A percentile compares a stretch with the other conserved stretches of the same genome.
These are phyloP conservation scores for Grantiella picta DNA, from an alignment of 2,113 vertebrate species.

Conservation along the genomic window DNA sequence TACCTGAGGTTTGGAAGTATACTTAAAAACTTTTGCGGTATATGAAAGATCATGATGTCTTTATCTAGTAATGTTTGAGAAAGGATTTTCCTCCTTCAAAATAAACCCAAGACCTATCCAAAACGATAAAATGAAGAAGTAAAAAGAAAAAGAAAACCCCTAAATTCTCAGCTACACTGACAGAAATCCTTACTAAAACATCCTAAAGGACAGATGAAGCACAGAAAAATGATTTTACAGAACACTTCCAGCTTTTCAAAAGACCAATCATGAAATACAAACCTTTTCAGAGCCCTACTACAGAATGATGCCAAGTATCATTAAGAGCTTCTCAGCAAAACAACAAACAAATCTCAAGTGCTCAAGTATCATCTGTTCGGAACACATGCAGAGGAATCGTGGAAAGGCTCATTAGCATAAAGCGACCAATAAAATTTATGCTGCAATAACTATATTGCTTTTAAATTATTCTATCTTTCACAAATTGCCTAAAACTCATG, in stretches of 20 bases:
- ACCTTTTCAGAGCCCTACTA: background rate
- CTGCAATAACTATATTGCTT: constrained; percentile 50
- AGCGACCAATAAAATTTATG: constrained; percentile 27
- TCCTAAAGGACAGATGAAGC: background rate
- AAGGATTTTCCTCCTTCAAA: background rate
- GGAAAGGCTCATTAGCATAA: constrained; percentile 36
- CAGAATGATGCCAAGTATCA: background rate
- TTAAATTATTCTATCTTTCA: constrained; percentile 60
- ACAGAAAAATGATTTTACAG: background rate
- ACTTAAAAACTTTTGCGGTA: background rate
- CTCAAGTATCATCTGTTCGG: constrained; percentile 16
- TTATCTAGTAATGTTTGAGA: background rate
- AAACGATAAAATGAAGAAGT: background rate
- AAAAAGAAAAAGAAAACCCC: background rate
- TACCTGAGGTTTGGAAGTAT: background rate
- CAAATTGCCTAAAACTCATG: constrained; percentile 50
- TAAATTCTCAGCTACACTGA: background rate
- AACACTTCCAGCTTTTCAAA: background rate
- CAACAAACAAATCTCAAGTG: constrained; percentile 1
- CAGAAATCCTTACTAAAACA: background rate
- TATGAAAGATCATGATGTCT: background rate
- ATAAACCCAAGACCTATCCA: background rate
- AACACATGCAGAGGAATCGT: background rate
- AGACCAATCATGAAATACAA: background rate
- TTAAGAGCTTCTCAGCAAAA: background rate